phyloP scores from a whole-genome alignment of 1,140 invertebrate genomes.

The Eurytemora carolleeae region DNA sequence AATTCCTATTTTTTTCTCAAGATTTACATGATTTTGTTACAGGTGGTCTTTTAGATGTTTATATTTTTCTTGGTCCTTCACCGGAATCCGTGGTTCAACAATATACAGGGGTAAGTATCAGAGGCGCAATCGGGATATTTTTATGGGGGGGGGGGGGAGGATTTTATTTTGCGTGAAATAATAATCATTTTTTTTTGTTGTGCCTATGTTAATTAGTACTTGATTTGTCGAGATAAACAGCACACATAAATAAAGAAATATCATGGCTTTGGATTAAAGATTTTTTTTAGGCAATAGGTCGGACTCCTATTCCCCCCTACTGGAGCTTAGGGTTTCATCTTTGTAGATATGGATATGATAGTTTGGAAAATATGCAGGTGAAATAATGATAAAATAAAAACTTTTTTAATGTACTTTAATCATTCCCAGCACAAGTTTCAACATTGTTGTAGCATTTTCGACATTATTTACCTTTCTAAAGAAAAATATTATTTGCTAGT shows the following conservation, averaged over 20 bases:
- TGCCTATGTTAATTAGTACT: background rate
- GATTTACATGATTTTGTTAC: background rate
- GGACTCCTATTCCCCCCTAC: constrained; percentile 29
- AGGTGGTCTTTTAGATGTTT: background rate
- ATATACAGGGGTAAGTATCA: background rate
- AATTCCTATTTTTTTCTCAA: background rate
- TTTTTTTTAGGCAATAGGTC: background rate
- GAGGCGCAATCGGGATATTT: too few species aligned
- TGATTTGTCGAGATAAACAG: background rate
- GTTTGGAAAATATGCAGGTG: constrained; percentile 22
- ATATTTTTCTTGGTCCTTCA: background rate
- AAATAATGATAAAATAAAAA: too few species aligned
- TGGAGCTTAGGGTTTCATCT: constrained; percentile 33
- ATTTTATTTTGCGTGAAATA: background rate
- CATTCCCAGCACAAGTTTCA: too few species aligned
- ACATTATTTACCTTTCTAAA: too few species aligned
- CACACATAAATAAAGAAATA: background rate
- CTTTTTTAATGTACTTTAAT: too few species aligned
- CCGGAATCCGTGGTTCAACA: background rate
- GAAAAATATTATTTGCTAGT: too few species aligned
- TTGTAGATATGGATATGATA: constrained; percentile 29
- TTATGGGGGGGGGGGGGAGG: too few species aligned
- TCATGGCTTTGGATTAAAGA: background rate
- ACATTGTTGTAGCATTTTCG: too few species aligned
- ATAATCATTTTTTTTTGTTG: background rate